Base-by-base conservation (phyloP, 2,113 vertebrate species). In the Aleadryas rufinucha region DNA sequence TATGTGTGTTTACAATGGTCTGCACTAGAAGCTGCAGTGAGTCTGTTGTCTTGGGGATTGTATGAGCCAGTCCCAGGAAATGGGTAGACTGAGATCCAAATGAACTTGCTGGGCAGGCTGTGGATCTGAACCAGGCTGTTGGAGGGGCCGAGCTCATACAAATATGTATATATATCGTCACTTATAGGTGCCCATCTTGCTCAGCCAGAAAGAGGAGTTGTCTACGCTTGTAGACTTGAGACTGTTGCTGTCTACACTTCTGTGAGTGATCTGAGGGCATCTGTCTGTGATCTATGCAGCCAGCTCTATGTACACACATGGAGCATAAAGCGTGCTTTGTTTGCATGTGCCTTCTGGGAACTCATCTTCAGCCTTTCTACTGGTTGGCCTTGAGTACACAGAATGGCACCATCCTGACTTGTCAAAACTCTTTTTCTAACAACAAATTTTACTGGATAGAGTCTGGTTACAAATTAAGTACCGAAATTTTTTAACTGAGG, bases 291-390 rank as follows among this genome's bases (percentile, higher is more conserved):
- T 27, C n/a, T 31, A 6, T 21, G 8, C 56, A 11, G 6, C 13
- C 12, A 13, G 4, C 18, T 35, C 1, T 13, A 19, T 1, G 0
- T 45, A 14, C 28, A 19, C 39, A 13, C 6, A 16, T 3, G 7
- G 17, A 10, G 7, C 13, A 35, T 8, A 37, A 87, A 20, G 5
- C 27, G 6, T 39, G 6, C 31, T 78, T 61, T 30, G 10, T 45
- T 30, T 56, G 18, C 13, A 8, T 54, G 12, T 26, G 24, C 11
- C 22, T 76, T 66, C 35, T 37, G 26, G 37, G 47, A 52, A 31
- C 22, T 13, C 16, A 28, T 45, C 41, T 77, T 47, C 27, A 53
- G 17, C 27, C 39, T 63, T 53, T 22, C 11, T 49, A 11, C 24
- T 16, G 9, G 10, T 2, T 72, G 27, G 8, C n/a, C 30, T 78